phyloP scores from a whole-genome alignment of 2,113 vertebrate genomes.

The Ceuthmochares aereus region DNA sequence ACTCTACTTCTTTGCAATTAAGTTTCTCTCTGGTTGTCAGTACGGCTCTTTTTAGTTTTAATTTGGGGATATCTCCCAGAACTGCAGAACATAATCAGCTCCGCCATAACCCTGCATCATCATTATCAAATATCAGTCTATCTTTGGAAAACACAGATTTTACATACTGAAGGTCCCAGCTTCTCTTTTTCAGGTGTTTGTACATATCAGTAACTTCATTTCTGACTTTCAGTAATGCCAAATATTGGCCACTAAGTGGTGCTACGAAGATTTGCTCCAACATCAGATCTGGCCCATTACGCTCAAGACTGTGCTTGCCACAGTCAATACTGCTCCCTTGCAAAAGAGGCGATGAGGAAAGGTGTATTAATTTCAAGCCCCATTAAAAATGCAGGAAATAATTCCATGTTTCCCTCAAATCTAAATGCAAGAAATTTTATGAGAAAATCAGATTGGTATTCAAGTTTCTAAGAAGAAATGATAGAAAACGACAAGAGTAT shows the following conservation, averaged over 20 bases:
- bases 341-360: not conserved
- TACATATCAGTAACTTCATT: not conserved
- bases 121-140: not conserved
- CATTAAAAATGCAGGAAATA: not conserved
- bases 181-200: not conserved
- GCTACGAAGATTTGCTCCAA: slow-evolving; percentile 5
- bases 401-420: not conserved
- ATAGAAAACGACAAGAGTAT: not conserved
- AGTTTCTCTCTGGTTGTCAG: slow-evolving; percentile 14
- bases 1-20: slow-evolving; percentile 36
- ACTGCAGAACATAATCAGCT: slow-evolving; percentile 29
- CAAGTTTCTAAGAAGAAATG: not conserved
- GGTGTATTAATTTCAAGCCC: not conserved
- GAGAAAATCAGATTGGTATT: not conserved
- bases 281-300: not conserved
- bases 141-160: slow-evolving; percentile 33
- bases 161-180: not conserved
- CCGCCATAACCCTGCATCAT: slow-evolving; percentile 23
- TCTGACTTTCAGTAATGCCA: not conserved
- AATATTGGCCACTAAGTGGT: slow-evolving; percentile 5
- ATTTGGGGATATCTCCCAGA: slow-evolving; percentile 50
- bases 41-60: slow-evolving; percentile 58
- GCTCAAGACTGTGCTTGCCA: not conserved
- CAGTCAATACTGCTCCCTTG: not conserved
- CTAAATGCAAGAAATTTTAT: not conserved